Base-by-base conservation (phyloP, 2,797 vertebrate species). In the Acanthiza pusilla region DNA sequence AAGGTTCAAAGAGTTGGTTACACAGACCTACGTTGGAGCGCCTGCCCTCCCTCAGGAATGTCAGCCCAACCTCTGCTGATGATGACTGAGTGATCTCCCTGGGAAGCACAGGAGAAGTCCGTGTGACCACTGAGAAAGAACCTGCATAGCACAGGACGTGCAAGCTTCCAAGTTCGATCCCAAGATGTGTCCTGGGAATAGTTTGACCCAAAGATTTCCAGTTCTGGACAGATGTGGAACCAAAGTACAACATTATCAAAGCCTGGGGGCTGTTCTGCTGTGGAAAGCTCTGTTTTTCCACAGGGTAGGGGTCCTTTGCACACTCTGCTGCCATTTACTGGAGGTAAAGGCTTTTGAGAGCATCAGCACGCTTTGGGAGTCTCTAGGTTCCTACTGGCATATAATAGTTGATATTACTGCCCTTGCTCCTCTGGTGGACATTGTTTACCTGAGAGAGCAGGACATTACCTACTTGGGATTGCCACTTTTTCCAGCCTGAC, bases 1-100 rank as follows among this genome's bases (percentile, higher is more conserved):
- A 54, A 57, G 90, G 95, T 97, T 97, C 95, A 96, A 97, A 96
- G 95, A 71, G 65, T 53, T 51, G 91, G 63, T 82, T 91, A 84
- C 82, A 85, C 51, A 93, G 93, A 96, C 88, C 91, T 92, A 76
- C 68, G 2, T 94, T 85, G 65, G 81, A 94, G 89, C 1, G 34
- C 43, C 62, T 82, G 66, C 47, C 81, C 93, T 89, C 60, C 76
- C 74, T 85, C 14, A 4, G 79, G 81, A 87, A 61, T 5, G 62
- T 34, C 84, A 88, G 32, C 77, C 67, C 65, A 84, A 2, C 51
- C 63, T 78, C 84, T 92, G 75, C 34, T 55, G 27, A 5, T 42
- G 70, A 48, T 7, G 8, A n/a, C 70, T n/a, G 71, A 71, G 30
- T 51, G 62, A 78, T 30, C 38, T 66, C 53, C 29, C 84, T 36